A percentile compares a stretch with the other conserved stretches of the same genome.
Conservation (phyloP, 1,140 invertebrate species). For the Venturia canescens region DNA sequence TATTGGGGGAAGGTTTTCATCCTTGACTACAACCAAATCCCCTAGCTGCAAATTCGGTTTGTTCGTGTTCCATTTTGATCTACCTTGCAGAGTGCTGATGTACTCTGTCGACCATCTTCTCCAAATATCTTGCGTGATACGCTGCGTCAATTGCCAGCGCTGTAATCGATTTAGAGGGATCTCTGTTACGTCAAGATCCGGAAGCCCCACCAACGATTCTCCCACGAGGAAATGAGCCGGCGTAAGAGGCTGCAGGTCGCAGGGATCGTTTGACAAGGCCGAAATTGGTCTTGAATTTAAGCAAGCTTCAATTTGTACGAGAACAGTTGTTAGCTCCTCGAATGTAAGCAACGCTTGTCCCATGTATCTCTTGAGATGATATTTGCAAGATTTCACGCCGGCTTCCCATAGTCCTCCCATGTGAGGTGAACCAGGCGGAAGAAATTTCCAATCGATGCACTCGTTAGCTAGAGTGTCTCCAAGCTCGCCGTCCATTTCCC, state of each 20-base stretch:
- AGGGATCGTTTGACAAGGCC: constrained; percentile 51
- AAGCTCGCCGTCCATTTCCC: no score
- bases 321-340: constrained; percentile 65
- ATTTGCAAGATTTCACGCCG: constrained; percentile 61
- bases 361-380: constrained; percentile 54
- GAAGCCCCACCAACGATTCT: constrained; percentile 38
- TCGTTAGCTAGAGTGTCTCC: no score
- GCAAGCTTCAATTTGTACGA: constrained; percentile 53
- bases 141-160: constrained; percentile 57
- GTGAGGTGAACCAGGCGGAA: constrained; percentile 62
- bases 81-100: constrained; percentile 49
- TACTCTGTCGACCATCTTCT: constrained; percentile 59
- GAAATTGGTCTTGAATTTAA: constrained; percentile 62
- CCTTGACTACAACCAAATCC: constrained; percentile 39
- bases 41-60: constrained; percentile 18
- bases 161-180: constrained; percentile 42
- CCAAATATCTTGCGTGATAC: constrained; percentile 56
- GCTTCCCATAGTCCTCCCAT: constrained; percentile 69
- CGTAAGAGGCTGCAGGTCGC: constrained; percentile 35
- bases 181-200: constrained; percentile 39
- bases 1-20: constrained; percentile 33
- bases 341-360: constrained; percentile 61
- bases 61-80: constrained; percentile 31
- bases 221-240: constrained; percentile 51
- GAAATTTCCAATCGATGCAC: constrained; percentile 59